phyloP scores from a whole-genome alignment of 2,888 invertebrate species.

The Darwinula stevensoni region DNA sequence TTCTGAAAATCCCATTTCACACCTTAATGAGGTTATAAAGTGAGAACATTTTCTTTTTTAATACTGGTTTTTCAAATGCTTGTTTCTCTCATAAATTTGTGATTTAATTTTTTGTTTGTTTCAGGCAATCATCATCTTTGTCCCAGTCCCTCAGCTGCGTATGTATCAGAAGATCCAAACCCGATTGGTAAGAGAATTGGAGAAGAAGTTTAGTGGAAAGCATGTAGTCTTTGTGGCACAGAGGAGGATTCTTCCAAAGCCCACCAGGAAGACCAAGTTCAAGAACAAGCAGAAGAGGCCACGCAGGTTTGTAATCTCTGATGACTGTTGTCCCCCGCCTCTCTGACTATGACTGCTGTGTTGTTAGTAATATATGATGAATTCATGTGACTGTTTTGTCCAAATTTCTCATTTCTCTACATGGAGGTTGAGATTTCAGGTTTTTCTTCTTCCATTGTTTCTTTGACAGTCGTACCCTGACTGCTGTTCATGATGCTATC shows the following conservation, averaged over 20 bases:
- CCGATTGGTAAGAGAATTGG: slow-evolving; percentile 79
- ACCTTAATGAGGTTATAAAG: not conserved
- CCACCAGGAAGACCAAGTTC: slow-evolving; percentile 64
- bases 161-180: slow-evolving; percentile 94
- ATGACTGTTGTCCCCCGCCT: no score
- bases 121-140: slow-evolving; percentile 88
- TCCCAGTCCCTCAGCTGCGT: slow-evolving; percentile 91
- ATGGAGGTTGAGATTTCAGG: not conserved
- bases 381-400: slow-evolving; percentile 5
- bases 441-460: not conserved
- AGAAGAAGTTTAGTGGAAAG: slow-evolving; percentile 98
- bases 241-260: slow-evolving; percentile 89
- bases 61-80: slow-evolving; percentile 1
- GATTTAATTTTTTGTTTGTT: slow-evolving; percentile 15
- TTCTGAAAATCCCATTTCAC: not conserved
- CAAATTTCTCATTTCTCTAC: no score
- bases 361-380: slow-evolving; percentile 3
- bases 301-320: slow-evolving; percentile 22
- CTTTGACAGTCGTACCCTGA: slow-evolving; percentile 48
- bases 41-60: slow-evolving; percentile 4
- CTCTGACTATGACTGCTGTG: not conserved
- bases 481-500: slow-evolving; percentile 88
- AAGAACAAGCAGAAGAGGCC: slow-evolving; percentile 43
- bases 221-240: slow-evolving; percentile 95
- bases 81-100: no score